Evolutionary conservation across 2,113 vertebrate genomes (phyloP), one percentile per base, ranked within the genome.

Genomic region (Puffinus mauretanicus): DNA sequence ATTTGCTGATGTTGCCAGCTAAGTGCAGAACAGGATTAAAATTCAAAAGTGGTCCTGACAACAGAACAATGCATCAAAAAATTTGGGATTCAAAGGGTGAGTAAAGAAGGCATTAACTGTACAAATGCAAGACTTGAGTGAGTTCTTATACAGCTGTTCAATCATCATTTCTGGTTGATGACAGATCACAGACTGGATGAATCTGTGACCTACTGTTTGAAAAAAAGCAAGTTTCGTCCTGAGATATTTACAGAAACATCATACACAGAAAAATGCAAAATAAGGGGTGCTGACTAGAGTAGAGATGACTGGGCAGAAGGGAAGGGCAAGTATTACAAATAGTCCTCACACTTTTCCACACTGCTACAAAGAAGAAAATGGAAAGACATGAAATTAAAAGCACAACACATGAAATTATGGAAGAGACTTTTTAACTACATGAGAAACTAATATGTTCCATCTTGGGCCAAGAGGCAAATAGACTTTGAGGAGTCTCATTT

Each of bases 1-100:
- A 95, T 76, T 78, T 94, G 95, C 92, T 95, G 91, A 91, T 76
- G 78, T 49, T 30, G 89, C 61, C 93, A 87, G 91, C 44, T 44
- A 40, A 64, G 49, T 26, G 65, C 65, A 84, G 60, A 86, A 75
- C 7, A 19, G 36, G 49, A 95, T 95, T 96, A 94, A 91, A 94
- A 96, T 89, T 92, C 89, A 85, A 19, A 84, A 94, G 84, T 17
- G 42, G 84, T 76, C 57, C 84, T 61, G 54, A 69, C 78, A 82
- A 79, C 36, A 91, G 81, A 49, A 83, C 40, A 88, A 73, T 2
- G 4, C 77, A 70, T 93, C 77, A 81, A 78, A 94, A 84, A 81
- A 84, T 17, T 44, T 47, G 61, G 70, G 67, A 94, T 86, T 88
- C 51, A 84, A 92, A 94, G 64, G 60, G 30, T 24, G 38, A 81